Conservation (phyloP, 2,797 vertebrate genomes). For the Neosilurus mollespiculum region DNA sequence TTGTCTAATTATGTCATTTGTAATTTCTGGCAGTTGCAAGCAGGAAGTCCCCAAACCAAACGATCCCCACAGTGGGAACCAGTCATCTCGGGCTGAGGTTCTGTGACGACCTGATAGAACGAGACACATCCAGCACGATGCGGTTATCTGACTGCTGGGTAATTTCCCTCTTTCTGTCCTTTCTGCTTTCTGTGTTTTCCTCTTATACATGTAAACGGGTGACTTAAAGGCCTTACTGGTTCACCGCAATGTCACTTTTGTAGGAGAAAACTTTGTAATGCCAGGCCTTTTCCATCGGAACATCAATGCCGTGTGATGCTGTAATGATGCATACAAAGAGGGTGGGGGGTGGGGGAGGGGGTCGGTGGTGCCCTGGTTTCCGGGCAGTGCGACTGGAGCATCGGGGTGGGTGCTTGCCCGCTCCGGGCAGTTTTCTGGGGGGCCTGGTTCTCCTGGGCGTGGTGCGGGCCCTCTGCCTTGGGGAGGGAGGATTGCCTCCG, state of each 20-base stretch:
- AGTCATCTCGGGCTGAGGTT: conserved; percentile 60
- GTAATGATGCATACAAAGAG: neutral
- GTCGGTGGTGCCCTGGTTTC: no score
- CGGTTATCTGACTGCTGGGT: conserved; percentile 68
- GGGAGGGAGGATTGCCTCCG: no score
- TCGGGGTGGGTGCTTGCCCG: no score
- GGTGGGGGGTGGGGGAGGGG: no score
- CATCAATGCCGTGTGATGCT: neutral
- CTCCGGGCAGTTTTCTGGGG: no score
- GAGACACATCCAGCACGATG: conserved; percentile 72
- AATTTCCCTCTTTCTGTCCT: conserved; percentile 47
- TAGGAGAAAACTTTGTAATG: conserved; percentile 31
- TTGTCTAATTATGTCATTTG: conserved; percentile 77
- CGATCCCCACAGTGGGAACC: conserved; percentile 46
- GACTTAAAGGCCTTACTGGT: conserved; percentile 42
- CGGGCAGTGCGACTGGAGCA: no score
- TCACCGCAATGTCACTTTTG: conserved; percentile 34
- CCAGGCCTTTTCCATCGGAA: conserved; percentile 9
- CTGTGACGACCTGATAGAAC: conserved; percentile 64
- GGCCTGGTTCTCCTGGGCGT: no score
- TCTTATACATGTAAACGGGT: conserved; percentile 31
- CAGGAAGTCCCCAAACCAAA: conserved; percentile 70
- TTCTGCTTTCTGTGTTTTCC: conserved; percentile 33
- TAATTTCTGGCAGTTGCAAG: conserved; percentile 69
- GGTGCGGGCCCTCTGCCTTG: no score